A percentile compares a stretch with the other conserved stretches of the same genome.
These are phyloP conservation scores for Candoia aspera DNA, from an alignment of 2,113 vertebrate species.

Conservation along the genomic window DNA sequence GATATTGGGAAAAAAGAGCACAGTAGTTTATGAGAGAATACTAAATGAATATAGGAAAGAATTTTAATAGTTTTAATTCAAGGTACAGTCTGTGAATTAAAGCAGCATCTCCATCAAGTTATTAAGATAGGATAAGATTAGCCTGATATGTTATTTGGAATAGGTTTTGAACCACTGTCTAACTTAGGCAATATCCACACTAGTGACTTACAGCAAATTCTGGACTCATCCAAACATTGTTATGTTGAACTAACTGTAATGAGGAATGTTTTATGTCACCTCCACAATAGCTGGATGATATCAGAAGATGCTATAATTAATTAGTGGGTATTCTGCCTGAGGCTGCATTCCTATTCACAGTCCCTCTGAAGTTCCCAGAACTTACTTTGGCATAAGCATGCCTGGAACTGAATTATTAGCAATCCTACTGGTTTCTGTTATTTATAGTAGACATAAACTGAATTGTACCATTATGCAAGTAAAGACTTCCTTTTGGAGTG, in stretches of 20 bases:
- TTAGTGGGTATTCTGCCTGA: background rate
- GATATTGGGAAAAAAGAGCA: background rate
- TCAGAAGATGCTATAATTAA: background rate
- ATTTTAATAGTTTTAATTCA: background rate
- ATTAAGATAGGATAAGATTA: slow-evolving; percentile 3
- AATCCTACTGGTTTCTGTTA: background rate
- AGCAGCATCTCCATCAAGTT: background rate
- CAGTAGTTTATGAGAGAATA: background rate
- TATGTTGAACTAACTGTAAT: background rate
- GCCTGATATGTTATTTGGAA: background rate
- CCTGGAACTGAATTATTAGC: background rate
- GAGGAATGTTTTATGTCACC: background rate
- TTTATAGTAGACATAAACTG: background rate
- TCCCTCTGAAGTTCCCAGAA: background rate
- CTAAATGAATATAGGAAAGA: background rate
- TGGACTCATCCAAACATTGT: background rate
- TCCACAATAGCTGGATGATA: background rate
- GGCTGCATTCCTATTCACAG: background rate
- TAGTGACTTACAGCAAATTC: background rate
- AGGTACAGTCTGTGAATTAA: background rate
- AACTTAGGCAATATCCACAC: background rate
- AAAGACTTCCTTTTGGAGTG: background rate
- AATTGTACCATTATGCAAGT: background rate
- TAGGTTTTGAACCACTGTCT: background rate
- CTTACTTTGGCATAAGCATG: background rate